Conservation (phyloP, 1,140 invertebrate genomes). For the Subanguina moxae region DNA sequence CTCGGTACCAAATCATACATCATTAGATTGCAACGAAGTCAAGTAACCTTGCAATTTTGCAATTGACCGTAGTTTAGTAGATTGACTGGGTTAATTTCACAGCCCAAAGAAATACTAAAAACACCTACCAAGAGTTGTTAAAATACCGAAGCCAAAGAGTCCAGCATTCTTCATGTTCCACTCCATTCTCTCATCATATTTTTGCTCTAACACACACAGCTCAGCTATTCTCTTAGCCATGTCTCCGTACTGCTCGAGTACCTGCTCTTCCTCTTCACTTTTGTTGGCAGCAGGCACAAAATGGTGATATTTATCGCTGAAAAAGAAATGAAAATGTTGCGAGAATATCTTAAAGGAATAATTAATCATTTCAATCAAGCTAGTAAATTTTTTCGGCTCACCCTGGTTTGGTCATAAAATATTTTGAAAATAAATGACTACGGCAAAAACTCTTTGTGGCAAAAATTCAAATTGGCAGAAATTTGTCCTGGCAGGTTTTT, state of each 20-base stretch:
- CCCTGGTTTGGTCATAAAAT: too few relatives aligned
- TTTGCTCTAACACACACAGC: constrained; percentile 28
- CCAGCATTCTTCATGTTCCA: constrained; percentile 45
- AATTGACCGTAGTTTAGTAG: too few relatives aligned
- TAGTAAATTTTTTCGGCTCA: too few relatives aligned
- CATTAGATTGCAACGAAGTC: too few relatives aligned
- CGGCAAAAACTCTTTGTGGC: too few relatives aligned
- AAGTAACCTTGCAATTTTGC: too few relatives aligned
- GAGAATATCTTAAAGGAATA: not conserved
- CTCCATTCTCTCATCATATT: constrained; percentile 35
- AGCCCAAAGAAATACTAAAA: not conserved
- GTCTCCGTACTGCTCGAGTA: not conserved
- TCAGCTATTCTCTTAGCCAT: constrained; percentile 25
- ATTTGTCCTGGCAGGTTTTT: too few relatives aligned
- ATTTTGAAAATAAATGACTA: too few relatives aligned
- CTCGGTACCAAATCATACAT: too few relatives aligned
- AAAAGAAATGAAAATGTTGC: not conserved
- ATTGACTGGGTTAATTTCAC: too few relatives aligned
- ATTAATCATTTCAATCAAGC: not conserved
- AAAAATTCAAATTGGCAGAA: too few relatives aligned
- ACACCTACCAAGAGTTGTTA: constrained; percentile 48
- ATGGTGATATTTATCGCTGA: not conserved
- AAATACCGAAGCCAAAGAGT: constrained; percentile 53
- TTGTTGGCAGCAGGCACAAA: not conserved
- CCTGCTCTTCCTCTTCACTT: not conserved